Evolutionary conservation across 1,140 invertebrate species (phyloP).

Genomic region (Himalopsyche phryganea): DNA sequence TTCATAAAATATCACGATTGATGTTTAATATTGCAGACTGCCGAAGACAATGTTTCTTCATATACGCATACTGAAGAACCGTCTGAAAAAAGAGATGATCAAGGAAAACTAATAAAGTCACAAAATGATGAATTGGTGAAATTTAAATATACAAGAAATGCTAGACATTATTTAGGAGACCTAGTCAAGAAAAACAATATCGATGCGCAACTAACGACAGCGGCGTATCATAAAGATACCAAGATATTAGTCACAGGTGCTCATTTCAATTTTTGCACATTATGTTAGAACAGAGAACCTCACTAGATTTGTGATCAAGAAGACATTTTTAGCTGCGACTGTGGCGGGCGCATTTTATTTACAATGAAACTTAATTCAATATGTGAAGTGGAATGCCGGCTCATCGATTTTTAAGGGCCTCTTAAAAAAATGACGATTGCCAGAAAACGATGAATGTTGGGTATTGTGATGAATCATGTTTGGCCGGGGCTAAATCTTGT

Average conservation of each 20-base stretch:
- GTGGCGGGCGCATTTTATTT: no score
- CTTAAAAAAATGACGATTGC: no score
- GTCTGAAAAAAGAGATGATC: conserved; percentile 27
- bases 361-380: no score
- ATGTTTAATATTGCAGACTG: not conserved
- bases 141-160: conserved; percentile 65
- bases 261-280: conserved; percentile 31
- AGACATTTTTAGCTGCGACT: no score
- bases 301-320: no score
- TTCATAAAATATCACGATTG: no score
- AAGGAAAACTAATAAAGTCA: conserved; percentile 33
- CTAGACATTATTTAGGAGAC: conserved; percentile 70
- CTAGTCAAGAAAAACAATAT: conserved; percentile 59
- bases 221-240: conserved; percentile 73
- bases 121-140: conserved; percentile 44
- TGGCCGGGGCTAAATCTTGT: no score
- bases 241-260: conserved; percentile 73
- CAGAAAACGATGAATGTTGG: no score
- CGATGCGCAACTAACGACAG: conserved; percentile 66
- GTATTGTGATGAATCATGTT: no score
- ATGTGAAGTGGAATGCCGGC: no score
- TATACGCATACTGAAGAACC: conserved; percentile 29
- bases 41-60: conserved; percentile 36
- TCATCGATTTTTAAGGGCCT: no score
- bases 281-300: no score